phyloP scores from a whole-genome alignment of 2,888 invertebrate species.

The Platycheirus rosarum region DNA sequence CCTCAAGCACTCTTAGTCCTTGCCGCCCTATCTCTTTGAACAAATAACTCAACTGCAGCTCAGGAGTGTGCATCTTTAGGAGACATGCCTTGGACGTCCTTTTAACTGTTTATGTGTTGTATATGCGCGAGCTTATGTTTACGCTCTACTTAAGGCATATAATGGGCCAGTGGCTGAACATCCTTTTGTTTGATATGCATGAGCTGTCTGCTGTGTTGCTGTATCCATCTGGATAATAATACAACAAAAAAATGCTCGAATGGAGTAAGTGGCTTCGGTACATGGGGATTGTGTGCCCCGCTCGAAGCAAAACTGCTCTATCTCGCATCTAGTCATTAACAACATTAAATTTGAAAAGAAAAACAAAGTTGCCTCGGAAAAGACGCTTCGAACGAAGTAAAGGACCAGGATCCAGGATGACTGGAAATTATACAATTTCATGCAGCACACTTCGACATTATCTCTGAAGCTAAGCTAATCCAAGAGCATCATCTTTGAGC shows the following conservation, averaged over 20 bases:
- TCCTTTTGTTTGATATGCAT: constrained; percentile 29
- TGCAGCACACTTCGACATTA: constrained; percentile 13
- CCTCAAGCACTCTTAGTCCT: constrained; percentile 24
- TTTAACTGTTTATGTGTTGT: constrained; percentile 25
- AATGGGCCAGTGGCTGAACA: constrained; percentile 35
- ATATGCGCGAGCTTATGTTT: constrained; percentile 39
- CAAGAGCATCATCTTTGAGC: constrained; percentile 8
- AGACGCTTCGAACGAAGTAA: constrained; percentile 10
- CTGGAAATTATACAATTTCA: constrained; percentile 31
- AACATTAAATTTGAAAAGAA: constrained; percentile 14
- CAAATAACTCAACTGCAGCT: background rate
- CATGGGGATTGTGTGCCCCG: background rate
- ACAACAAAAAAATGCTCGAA: constrained; percentile 6
- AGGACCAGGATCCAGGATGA: too few species aligned
- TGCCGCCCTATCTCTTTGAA: constrained; percentile 2
- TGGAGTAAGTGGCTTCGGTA: background rate
- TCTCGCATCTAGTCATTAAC: background rate
- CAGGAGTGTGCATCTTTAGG: background rate
- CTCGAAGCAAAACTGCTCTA: too few species aligned
- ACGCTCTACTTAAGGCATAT: constrained; percentile 56
- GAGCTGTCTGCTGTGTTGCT: constrained; percentile 52
- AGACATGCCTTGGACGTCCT: constrained; percentile 19
- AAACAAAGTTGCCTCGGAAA: background rate
- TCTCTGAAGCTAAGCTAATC: constrained; percentile 9
- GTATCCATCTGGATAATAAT: constrained; percentile 53